Base-by-base conservation (phyloP, 2,888 invertebrate genomes). In the Cataglyphis altisquamis region DNA sequence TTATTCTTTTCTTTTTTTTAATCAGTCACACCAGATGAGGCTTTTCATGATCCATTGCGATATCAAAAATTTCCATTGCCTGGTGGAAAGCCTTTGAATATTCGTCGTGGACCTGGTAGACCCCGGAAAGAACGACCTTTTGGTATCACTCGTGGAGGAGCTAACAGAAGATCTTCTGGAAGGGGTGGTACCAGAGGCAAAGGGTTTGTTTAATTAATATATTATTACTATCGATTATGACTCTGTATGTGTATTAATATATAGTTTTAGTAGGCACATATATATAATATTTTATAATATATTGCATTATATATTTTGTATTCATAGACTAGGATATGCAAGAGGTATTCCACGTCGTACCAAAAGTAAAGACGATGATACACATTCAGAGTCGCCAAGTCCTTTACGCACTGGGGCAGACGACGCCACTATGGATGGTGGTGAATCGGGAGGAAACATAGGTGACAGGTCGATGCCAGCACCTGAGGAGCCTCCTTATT, bases 401-500 rank as follows among this genome's bases (percentile, higher is more conserved):
- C 94, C 90, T 95, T 92, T 94, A 94, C 95, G 86, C 68, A 92
- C 91, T 60, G 77, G 70, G 5, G 6, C n/a, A 8, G 94, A 93
- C 84, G 95, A 94, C 89, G 84, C 85, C 77, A 87, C 90, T 72
- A 92, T 90, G 82, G 94, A 93, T 86, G 55, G 52, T n/a, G 94
- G 92, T 95, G 96, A 93, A 95, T 95, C 93, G 94, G 95, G 93
- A 93, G 77, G 77, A 8, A 96, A 45, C 94, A 95, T 91, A 15
- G 5, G 12, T 4, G 95, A 96, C 90, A 95, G 95, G 93, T 95
- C 96, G 45, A 96, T 96, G 95, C 96, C 96, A 81, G 96, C 97
- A 18, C 96, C 97, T 32, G 98, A 98, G 93, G 97, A 97, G 94
- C 96, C 97, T 86, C 97, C 98, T 41, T 97, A 97, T 93, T 97